These are phyloP conservation scores for Hydrozoanthus tunicans DNA, from an alignment of 64 coral and sea anemone genomes.

Conservation along the genomic window DNA sequence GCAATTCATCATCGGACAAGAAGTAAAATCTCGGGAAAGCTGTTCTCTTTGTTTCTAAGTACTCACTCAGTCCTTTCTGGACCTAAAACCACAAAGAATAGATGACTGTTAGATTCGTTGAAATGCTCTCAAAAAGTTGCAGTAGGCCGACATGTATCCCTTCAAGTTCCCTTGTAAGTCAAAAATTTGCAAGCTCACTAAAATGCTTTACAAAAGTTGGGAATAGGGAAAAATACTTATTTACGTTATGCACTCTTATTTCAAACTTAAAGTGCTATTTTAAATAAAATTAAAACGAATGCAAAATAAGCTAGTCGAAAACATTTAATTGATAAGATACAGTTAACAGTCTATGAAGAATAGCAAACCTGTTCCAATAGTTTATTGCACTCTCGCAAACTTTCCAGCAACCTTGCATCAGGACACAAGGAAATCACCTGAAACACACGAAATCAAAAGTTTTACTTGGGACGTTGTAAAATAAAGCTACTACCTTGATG, in stretches of 20 bases:
- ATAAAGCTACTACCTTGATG: too few species aligned
- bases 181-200: too few species aligned
- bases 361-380: constrained; percentile 88
- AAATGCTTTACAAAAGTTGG: too few species aligned
- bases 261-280: too few species aligned
- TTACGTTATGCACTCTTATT: too few species aligned
- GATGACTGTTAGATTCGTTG: not conserved
- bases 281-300: too few species aligned
- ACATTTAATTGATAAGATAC: not conserved
- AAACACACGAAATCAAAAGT: not conserved
- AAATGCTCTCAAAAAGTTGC: not conserved
- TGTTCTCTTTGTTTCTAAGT: constrained; percentile 94
- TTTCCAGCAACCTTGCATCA: constrained; percentile 91
- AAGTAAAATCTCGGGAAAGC: constrained; percentile 99
- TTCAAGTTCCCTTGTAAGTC: too few species aligned
- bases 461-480: not conserved
- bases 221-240: too few species aligned
- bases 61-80: constrained; percentile 99
- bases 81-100: constrained; percentile 53
- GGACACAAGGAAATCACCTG: constrained; percentile 96
- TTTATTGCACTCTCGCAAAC: constrained; percentile 96
- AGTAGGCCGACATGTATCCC: too few species aligned
- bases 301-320: too few species aligned
- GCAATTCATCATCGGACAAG: constrained; percentile 91
- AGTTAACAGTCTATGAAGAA: not conserved